phyloP scores from a whole-genome alignment of 2,113 vertebrate species.

The Gavia stellata region DNA sequence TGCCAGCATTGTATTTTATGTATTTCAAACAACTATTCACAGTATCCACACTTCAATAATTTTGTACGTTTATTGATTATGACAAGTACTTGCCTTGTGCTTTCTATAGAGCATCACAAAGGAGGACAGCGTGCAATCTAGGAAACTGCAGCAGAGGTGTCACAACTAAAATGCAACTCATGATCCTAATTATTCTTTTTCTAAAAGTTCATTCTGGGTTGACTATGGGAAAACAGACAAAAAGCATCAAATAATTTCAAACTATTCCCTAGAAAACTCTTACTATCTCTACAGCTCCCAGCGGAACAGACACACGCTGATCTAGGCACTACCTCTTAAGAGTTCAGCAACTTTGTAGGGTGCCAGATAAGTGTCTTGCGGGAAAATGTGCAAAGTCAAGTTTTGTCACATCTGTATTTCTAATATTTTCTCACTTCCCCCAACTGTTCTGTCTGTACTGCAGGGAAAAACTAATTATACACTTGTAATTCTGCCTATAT shows the following conservation, averaged over 20 bases:
- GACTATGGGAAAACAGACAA: neutral
- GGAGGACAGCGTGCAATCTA: neutral
- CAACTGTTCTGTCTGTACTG: neutral
- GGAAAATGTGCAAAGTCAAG: neutral
- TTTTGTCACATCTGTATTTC: neutral
- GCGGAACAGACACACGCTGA: accelerated
- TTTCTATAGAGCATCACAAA: neutral
- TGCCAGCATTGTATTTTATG: neutral
- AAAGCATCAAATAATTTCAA: neutral
- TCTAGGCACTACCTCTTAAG: neutral
- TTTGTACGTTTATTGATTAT: neutral
- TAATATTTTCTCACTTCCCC: neutral
- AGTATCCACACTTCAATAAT: neutral
- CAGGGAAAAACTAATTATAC: neutral
- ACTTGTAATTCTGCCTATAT: neutral
- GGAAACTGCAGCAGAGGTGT: neutral
- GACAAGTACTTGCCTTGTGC: neutral
- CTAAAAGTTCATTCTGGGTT: neutral
- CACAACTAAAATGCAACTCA: neutral
- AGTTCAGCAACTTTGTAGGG: neutral
- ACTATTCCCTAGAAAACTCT: neutral
- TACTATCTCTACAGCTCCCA: neutral
- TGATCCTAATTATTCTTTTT: neutral
- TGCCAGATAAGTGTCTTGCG: neutral
- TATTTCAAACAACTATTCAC: neutral